Evolutionary conservation across 2,888 invertebrate species (phyloP).

Genomic region (Galerucella pusilla): DNA sequence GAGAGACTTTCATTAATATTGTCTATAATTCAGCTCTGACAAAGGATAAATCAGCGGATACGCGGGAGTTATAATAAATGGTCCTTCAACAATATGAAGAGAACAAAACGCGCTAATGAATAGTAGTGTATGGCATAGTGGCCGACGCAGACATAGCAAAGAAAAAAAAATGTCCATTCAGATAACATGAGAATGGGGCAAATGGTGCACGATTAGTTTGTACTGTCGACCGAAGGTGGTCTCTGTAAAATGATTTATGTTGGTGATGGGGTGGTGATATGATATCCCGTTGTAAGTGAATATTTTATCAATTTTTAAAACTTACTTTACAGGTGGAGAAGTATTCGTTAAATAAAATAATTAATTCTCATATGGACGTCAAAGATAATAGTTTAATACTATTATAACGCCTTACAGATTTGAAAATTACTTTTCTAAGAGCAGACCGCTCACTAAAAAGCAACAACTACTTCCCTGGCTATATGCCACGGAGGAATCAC

Average conservation of each 20-base stretch:
- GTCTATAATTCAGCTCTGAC: conserved; percentile 19
- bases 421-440: too few species aligned
- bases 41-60: conserved; percentile 23
- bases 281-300: conserved; percentile 19
- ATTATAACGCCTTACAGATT: too few species aligned
- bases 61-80: conserved; percentile 23
- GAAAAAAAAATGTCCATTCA: conserved; percentile 28
- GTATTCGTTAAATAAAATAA: too few species aligned
- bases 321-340: too few species aligned
- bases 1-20: conserved; percentile 26
- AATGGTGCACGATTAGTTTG: conserved; percentile 29
- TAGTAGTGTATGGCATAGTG: conserved; percentile 25
- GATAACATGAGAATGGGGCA: conserved; percentile 28
- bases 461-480: too few species aligned
- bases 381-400: too few species aligned
- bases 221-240: conserved; percentile 22
- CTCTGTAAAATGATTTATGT: conserved; percentile 20
- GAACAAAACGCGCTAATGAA: conserved; percentile 32
- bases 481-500: too few species aligned
- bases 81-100: conserved; percentile 30
- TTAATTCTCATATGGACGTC: too few species aligned
- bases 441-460: too few species aligned
- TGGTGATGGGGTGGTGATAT: conserved; percentile 22
- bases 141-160: conserved; percentile 24
- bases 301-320: neutral